phyloP scores from a whole-genome alignment of 1,140 invertebrate genomes.

The Hycleus cichorii region DNA sequence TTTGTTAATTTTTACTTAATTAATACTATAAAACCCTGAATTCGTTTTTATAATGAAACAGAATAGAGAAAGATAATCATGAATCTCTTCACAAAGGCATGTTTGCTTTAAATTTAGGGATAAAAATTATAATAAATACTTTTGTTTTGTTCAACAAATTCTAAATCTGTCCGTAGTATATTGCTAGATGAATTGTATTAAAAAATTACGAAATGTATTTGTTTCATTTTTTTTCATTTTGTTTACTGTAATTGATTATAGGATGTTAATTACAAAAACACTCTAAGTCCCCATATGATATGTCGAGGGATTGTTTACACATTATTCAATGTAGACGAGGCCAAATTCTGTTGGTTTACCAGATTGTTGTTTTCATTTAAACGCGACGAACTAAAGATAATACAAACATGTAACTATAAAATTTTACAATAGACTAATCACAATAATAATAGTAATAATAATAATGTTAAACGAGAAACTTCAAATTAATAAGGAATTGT shows the following conservation, averaged over 20 bases:
- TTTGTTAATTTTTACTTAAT: neutral
- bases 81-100: slow-evolving; percentile 13
- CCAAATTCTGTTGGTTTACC: too few species aligned
- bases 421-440: too few species aligned
- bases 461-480: too few species aligned
- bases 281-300: slow-evolving; percentile 31
- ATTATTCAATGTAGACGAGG: slow-evolving; percentile 5
- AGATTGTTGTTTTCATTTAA: too few species aligned
- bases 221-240: neutral
- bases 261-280: slow-evolving; percentile 29
- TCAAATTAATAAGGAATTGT: neutral
- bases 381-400: too few species aligned
- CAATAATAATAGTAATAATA: too few species aligned
- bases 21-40: slow-evolving; percentile 21
- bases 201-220: slow-evolving; percentile 4
- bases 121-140: slow-evolving; percentile 18
- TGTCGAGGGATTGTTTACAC: slow-evolving; percentile 25
- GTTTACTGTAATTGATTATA: slow-evolving; percentile 27
- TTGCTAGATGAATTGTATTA: slow-evolving; percentile 27
- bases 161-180: slow-evolving; percentile 18
- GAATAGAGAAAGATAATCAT: neutral
- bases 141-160: slow-evolving; percentile 10
- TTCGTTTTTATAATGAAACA: neutral
- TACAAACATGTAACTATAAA: too few species aligned
- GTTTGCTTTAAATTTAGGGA: slow-evolving; percentile 6